Base-by-base conservation (phyloP, 2,888 invertebrate genomes). In the Catotricha subobsoleta region DNA sequence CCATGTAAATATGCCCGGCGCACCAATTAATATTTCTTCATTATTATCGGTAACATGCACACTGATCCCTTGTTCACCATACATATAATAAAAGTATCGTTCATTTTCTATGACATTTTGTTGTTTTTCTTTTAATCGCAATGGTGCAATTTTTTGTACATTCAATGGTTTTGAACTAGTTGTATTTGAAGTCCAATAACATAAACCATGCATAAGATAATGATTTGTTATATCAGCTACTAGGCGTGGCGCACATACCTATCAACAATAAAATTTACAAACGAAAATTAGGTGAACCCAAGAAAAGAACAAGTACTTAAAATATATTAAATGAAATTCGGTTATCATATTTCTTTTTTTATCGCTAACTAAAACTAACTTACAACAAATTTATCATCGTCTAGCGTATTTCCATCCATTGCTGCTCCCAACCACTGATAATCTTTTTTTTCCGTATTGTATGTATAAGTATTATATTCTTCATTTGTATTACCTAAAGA, bases 341-440 rank as follows among this genome's bases (percentile, higher is more conserved):
- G 13, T 7, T 8, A 3, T 10, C 10, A 28, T 28, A 3, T 28
- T 28, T 4, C 5, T 13, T 30, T 13, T 7, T 10, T 13, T 13
- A 12, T 18, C 19, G 16, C 8, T 3, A 10, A 33, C 4, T 7
- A 3, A 13, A 30, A 7, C 9, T 5, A 35, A 44, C 46, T 48
- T 48, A 55, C 66, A 31, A 66, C 52, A 29, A 67, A 47, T 28
- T 60, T 59, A 39, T 67, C 61, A 15, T 54, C 55, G 20, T 60
- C 60, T 21, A 49, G 51, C 12, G 58, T 51, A 6, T 64, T 58
- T 20, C 67, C 62, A 43, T 67, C 63, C 51, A 71, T 61, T 0
- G 67, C 54, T 3, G 59, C 66, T 2, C 71, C 71, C 27, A 71
- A 51, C 66, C 68, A 67, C 23, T 66, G 64, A 30, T 53, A 47